Evolutionary conservation across 2,113 vertebrate species (phyloP).

Genomic region (Typhlomys cinereus): DNA sequence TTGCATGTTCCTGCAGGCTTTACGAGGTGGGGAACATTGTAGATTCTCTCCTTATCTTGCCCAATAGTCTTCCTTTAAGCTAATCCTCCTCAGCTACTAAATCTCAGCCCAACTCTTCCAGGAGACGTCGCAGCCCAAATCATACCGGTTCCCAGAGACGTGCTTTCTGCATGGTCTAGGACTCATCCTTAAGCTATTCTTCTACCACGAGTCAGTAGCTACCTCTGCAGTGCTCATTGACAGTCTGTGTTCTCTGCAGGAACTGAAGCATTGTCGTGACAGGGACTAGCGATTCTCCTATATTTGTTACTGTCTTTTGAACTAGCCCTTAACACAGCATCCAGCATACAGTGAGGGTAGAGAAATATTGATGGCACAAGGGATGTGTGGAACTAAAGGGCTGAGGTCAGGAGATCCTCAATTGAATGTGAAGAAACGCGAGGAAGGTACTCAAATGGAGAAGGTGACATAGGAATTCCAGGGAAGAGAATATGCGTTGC

Average conservation of each 20-base stretch:
- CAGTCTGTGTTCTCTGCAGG: not conserved
- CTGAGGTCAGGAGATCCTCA: not conserved
- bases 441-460: not conserved
- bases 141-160: not conserved
- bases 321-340: not conserved
- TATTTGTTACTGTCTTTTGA: not conserved
- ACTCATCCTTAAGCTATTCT: not conserved
- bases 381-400: not conserved
- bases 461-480: not conserved
- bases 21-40: not conserved
- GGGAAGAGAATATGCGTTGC: not conserved
- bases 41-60: not conserved
- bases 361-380: not conserved
- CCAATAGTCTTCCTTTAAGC: not conserved
- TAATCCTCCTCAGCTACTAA: not conserved
- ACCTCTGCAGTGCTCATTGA: not conserved
- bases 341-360: not conserved
- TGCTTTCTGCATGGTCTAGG: not conserved
- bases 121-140: not conserved
- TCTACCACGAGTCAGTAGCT: not conserved
- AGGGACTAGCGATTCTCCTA: not conserved
- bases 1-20: not conserved
- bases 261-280: not conserved
- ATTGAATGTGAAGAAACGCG: not conserved
- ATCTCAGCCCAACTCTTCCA: not conserved